These are phyloP conservation scores for Hemibagrus guttatus DNA, from an alignment of 2,797 vertebrate genomes.

Conservation along the genomic window DNA sequence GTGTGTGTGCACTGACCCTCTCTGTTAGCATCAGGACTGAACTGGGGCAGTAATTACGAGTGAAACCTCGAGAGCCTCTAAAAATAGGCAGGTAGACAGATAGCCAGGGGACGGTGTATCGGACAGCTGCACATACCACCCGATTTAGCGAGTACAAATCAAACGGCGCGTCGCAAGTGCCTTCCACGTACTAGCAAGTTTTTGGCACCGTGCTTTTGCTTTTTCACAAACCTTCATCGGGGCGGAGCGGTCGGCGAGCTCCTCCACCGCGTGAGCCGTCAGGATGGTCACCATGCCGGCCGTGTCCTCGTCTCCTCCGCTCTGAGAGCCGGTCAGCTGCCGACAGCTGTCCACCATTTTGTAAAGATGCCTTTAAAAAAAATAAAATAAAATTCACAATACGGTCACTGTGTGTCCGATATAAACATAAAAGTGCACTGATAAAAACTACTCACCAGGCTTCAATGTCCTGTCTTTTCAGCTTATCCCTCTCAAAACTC, in stretches of 20 bases:
- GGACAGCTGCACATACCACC: conserved; percentile 38
- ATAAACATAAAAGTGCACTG: not conserved
- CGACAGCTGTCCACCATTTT: conserved; percentile 98
- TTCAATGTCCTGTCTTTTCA: conserved; percentile 91
- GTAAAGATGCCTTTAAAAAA: conserved; percentile 84
- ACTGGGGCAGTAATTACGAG: not conserved
- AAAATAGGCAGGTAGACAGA: conserved; percentile 40
- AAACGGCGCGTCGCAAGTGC: too few relatives aligned
- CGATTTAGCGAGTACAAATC: conserved; percentile 12
- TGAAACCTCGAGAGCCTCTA: conserved; percentile 27
- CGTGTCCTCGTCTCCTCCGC: conserved; percentile 88
- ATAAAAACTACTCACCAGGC: conserved; percentile 81
- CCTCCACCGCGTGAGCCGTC: conserved; percentile 83
- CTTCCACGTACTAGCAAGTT: not conserved
- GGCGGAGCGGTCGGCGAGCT: conserved; percentile 75
- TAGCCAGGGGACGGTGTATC: not conserved
- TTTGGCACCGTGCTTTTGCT: not conserved
- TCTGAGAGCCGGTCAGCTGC: conserved; percentile 90
- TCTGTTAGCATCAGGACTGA: not conserved
- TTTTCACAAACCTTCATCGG: conserved; percentile 87
- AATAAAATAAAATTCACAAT: too few relatives aligned
- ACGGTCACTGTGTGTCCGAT: not conserved
- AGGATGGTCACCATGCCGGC: conserved; percentile 96
- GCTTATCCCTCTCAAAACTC: conserved; percentile 91
- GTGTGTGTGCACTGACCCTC: not conserved